These are phyloP conservation scores for Piezodorus guildinii DNA, from an alignment of 1,140 invertebrate genomes.

Conservation along the genomic window DNA sequence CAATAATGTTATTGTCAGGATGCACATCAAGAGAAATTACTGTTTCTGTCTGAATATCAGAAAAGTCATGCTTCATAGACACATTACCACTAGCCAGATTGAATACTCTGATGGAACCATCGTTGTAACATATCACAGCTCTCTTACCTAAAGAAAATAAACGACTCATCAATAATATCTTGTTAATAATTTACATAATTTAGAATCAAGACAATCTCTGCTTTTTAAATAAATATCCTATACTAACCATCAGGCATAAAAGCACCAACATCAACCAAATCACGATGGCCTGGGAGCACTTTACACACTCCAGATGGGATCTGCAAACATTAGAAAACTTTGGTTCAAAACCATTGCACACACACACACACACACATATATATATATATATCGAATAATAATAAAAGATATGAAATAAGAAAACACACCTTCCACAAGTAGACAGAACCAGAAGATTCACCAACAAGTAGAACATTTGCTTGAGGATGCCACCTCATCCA, in stretches of 20 bases:
- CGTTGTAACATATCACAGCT: background rate
- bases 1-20: constrained; percentile 7
- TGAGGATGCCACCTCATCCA: constrained; percentile 10
- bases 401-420: background rate
- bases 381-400: background rate
- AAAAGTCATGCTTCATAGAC: background rate
- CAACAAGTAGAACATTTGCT: constrained; percentile 6
- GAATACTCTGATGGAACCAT: background rate
- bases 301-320: constrained; percentile 6
- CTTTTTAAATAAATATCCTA: background rate
- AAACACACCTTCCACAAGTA: constrained; percentile 12
- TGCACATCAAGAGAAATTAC: constrained; percentile 6
- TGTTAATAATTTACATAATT: background rate
- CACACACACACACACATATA: too few relatives aligned
- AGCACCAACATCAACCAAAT: background rate
- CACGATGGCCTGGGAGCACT: background rate
- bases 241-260: constrained; percentile 12
- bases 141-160: constrained; percentile 9
- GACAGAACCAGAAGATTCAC: background rate
- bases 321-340: background rate
- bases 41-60: background rate
- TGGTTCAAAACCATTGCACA: background rate
- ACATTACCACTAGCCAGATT: background rate
- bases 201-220: background rate
- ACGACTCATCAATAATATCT: background rate